These are phyloP conservation scores for Rhyacichthys aspro DNA, from an alignment of 2,797 vertebrate genomes.

Conservation along the genomic window DNA sequence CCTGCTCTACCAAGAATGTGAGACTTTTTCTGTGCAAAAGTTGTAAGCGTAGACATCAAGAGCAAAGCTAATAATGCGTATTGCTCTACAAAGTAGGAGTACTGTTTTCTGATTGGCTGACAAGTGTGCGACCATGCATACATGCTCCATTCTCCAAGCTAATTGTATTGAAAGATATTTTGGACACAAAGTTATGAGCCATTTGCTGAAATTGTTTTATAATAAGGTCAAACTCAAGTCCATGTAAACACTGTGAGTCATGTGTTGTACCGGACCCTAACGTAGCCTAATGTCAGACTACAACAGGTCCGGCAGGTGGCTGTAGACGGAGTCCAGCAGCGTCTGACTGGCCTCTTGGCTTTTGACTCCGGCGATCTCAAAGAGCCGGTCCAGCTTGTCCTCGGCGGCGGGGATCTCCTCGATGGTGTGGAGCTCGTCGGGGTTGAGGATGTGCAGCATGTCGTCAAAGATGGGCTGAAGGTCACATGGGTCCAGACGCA, in stretches of 20 bases:
- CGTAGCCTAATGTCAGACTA: conserved; percentile 62
- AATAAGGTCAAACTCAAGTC: background rate
- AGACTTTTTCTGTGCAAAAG: too few relatives aligned
- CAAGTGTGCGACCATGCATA: too few relatives aligned
- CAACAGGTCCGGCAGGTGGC: conserved; percentile 94
- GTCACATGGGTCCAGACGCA: conserved; percentile 95
- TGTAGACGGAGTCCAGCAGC: conserved; percentile 96
- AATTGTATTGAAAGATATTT: too few relatives aligned
- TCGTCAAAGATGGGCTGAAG: conserved; percentile 98
- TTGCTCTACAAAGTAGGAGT: too few relatives aligned
- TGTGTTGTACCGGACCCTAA: too few relatives aligned
- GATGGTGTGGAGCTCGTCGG: conserved; percentile 90
- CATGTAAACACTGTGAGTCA: background rate
- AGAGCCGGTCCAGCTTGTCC: conserved; percentile 93
- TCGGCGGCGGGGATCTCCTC: conserved; percentile 92
- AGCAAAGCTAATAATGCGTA: too few relatives aligned
- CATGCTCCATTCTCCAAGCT: too few relatives aligned
- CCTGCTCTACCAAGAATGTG: too few relatives aligned
- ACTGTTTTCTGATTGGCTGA: too few relatives aligned
- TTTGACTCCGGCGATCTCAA: conserved; percentile 95
- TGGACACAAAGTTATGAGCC: too few relatives aligned
- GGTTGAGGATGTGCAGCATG: conserved; percentile 97
- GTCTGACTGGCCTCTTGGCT: conserved; percentile 98
- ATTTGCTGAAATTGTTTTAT: too few relatives aligned
- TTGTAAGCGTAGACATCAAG: too few relatives aligned